phyloP scores from a whole-genome alignment of 2,888 invertebrate species.

The Perdita meconis region DNA sequence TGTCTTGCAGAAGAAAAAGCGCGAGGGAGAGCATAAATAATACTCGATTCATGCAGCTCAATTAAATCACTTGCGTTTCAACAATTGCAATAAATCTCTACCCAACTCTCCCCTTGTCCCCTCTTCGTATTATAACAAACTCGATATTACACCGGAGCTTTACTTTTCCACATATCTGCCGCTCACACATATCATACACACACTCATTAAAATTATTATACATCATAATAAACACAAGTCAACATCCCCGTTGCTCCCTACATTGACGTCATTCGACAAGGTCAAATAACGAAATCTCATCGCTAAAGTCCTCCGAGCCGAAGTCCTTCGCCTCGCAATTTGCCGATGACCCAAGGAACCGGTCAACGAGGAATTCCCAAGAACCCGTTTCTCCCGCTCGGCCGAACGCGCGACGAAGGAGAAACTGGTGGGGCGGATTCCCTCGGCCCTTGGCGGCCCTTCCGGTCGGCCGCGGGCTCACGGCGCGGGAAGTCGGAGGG shows the following conservation, averaged over 20 bases:
- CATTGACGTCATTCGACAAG: not conserved
- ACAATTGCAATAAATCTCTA: not conserved
- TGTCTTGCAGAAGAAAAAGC: slow-evolving; percentile 57
- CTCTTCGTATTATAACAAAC: too few relatives aligned
- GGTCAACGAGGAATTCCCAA: not conserved
- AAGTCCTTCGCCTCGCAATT: not conserved
- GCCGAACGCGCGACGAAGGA: too few relatives aligned
- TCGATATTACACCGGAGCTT: too few relatives aligned
- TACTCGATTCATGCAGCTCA: not conserved
- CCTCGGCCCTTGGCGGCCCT: slow-evolving; percentile 59
- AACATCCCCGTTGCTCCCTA: not conserved
- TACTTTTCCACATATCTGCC: too few relatives aligned
- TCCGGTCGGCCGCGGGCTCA: slow-evolving; percentile 28
- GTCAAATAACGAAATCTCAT: too few relatives aligned
- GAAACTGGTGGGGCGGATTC: slow-evolving; percentile 6
- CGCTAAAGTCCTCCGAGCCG: not conserved
- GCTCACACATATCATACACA: too few relatives aligned
- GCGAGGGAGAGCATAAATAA: not conserved
- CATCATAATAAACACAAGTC: too few relatives aligned
- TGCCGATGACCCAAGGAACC: not conserved
- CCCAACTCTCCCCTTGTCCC: not conserved
- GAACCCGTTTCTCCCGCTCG: slow-evolving; percentile 39
- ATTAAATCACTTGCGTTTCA: not conserved
- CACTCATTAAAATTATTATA: too few relatives aligned
- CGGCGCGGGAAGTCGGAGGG: slow-evolving; percentile 25